Conservation (phyloP, 2,113 vertebrate species). For the Plecotus auritus region DNA sequence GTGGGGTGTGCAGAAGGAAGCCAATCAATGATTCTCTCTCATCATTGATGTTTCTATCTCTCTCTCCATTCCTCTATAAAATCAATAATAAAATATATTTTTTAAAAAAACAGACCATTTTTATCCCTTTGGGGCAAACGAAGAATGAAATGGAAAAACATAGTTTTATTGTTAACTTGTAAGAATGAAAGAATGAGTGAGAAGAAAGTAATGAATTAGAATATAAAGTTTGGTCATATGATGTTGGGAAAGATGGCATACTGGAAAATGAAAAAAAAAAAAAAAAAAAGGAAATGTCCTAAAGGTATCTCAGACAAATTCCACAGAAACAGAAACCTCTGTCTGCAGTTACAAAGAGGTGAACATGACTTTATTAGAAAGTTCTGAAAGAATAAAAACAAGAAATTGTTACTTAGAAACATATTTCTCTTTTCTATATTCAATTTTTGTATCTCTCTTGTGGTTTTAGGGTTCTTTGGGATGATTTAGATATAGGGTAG, state of each 20-base stretch:
- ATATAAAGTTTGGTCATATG: not conserved
- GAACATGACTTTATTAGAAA: not conserved
- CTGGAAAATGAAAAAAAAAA: not conserved
- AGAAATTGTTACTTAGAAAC: not conserved
- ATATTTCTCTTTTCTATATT: not conserved
- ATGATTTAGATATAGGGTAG: not conserved
- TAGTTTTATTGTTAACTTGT: slow-evolving; percentile 50
- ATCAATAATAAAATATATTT: no score
- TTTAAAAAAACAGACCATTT: not conserved
- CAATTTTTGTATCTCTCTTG: not conserved
- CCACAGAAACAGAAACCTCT: not conserved
- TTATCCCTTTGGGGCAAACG: not conserved
- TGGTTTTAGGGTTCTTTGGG: not conserved
- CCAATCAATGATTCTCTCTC: no score
- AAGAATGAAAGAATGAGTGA: not conserved
- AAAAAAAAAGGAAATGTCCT: not conserved
- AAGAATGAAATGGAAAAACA: slow-evolving; percentile 34
- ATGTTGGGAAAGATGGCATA: not conserved
- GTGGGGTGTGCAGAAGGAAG: no score
- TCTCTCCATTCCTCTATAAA: no score
- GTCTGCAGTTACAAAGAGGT: not conserved
- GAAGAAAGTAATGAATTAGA: not conserved
- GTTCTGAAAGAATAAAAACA: not conserved
- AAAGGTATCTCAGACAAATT: slow-evolving; percentile 4
- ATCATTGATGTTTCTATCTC: no score